Conservation (phyloP, 2,113 vertebrate species). For the Rana temporaria region DNA sequence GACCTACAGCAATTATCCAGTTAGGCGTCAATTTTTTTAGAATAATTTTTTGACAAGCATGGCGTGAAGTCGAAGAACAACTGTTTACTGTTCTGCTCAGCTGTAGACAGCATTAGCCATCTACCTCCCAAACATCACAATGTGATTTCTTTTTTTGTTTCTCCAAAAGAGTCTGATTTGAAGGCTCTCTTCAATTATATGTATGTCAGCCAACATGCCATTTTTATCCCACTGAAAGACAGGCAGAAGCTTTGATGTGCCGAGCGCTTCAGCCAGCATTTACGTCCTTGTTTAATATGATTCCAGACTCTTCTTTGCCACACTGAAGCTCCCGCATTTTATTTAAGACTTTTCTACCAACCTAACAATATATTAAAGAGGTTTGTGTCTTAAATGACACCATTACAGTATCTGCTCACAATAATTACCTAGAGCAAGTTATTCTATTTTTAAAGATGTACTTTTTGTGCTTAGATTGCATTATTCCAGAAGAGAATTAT, state of each 20-base stretch:
- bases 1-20: conserved; percentile 48
- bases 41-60: conserved; percentile 34
- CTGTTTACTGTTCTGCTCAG: conserved; percentile 39
- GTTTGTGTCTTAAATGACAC: too few relatives aligned
- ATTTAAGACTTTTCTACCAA: conserved; percentile 2
- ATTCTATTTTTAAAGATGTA: too few relatives aligned
- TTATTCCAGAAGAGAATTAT: too few relatives aligned
- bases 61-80: conserved; percentile 5
- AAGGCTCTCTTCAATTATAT: conserved; percentile 37
- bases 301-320: conserved; percentile 17
- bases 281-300: conserved; percentile 36
- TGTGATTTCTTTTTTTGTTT: conserved; percentile 31
- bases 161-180: conserved; percentile 19
- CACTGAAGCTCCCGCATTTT: conserved; percentile 5
- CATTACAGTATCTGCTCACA: too few relatives aligned
- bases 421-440: too few relatives aligned
- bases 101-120: conserved; percentile 1
- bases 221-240: conserved; percentile 34
- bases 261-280: conserved; percentile 23
- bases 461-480: too few relatives aligned
- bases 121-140: conserved; percentile 11
- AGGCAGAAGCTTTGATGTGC: conserved; percentile 35
- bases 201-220: conserved; percentile 24
- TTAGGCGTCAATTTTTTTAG: conserved; percentile 7
- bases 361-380: conserved; percentile 8